phyloP scores from a whole-genome alignment of 2,797 vertebrate species.

The Kryptolebias ocellatus region DNA sequence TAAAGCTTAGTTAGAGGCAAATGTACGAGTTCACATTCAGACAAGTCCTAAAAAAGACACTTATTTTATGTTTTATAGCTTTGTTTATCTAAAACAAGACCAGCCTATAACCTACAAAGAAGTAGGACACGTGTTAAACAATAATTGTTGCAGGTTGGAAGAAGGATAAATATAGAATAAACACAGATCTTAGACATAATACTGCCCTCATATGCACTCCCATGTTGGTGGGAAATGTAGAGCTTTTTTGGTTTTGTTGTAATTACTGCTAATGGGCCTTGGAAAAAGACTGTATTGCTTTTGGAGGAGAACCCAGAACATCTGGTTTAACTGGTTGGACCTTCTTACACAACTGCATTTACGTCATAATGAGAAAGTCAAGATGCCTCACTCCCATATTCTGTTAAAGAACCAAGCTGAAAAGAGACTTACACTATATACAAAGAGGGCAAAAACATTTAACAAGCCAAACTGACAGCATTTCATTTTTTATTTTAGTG shows the following conservation, averaged over 20 bases:
- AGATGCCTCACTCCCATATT: not conserved
- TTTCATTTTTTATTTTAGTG: no score
- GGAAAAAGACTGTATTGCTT: not conserved
- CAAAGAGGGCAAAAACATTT: not conserved
- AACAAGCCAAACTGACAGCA: no score
- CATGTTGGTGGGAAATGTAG: no score
- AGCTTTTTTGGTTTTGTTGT: not conserved
- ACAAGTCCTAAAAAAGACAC: no score
- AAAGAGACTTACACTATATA: no score
- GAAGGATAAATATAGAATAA: not conserved
- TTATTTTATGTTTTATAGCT: no score
- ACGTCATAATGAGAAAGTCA: not conserved
- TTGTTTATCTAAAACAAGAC: no score
- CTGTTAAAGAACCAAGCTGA: not conserved
- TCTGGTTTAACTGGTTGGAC: constrained; percentile 1
- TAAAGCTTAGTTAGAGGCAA: no score
- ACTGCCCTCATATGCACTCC: not conserved
- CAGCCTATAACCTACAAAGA: not conserved
- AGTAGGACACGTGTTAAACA: not conserved
- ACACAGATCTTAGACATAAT: not conserved
- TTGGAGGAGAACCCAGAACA: not conserved
- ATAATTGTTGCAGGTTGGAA: not conserved
- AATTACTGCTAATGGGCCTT: not conserved
- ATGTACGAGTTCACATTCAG: no score
- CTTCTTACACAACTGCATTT: not conserved